Evolutionary conservation across 2,797 vertebrate genomes (phyloP).

Genomic region (Thamnophis elegans): DNA sequence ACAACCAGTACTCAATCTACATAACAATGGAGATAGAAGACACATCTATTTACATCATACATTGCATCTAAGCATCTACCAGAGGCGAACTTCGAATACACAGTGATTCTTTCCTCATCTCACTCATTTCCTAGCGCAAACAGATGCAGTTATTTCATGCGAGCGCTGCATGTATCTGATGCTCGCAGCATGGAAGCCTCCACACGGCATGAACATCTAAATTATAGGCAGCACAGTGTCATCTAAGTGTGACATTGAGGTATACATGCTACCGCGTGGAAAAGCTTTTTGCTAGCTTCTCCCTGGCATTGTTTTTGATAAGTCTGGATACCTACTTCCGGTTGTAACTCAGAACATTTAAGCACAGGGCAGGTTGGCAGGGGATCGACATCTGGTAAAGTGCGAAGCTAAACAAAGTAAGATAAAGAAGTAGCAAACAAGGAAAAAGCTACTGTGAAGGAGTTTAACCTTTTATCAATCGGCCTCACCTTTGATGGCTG

Average conservation of each 20-base stretch:
- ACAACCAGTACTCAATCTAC: neutral
- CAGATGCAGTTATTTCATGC: neutral
- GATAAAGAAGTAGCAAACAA: constrained; percentile 11
- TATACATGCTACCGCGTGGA: neutral
- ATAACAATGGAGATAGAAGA: neutral
- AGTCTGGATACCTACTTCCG: neutral
- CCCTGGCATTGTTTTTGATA: neutral
- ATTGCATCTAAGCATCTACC: neutral
- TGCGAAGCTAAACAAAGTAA: neutral
- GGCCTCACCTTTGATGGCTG: too few species aligned
- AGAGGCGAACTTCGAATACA: neutral
- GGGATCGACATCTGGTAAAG: constrained; percentile 13
- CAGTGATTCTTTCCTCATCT: neutral
- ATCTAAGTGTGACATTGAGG: too few species aligned
- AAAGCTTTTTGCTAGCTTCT: neutral
- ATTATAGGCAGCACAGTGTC: neutral
- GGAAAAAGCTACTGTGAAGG: neutral
- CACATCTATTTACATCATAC: neutral
- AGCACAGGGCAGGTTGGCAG: constrained; percentile 2
- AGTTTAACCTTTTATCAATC: neutral
- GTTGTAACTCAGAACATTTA: neutral
- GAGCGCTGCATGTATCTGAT: neutral
- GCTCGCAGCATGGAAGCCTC: neutral
- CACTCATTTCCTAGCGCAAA: neutral
- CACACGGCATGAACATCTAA: neutral